phyloP scores from a whole-genome alignment of 2,888 invertebrate species.

The Drosophila nigritarsus region DNA sequence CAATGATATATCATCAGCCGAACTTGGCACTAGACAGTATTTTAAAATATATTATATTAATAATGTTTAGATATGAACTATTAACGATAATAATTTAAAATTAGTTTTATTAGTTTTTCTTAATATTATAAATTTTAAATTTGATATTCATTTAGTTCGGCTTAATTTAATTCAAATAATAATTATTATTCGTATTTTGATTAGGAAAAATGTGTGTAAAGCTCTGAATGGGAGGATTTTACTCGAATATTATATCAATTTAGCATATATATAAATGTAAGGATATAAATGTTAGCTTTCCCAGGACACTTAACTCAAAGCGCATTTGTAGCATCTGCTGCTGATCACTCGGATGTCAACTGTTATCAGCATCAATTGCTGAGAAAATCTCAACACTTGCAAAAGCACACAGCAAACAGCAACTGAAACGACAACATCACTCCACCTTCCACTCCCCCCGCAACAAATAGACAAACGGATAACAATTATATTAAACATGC shows the following conservation, averaged over 20 bases:
- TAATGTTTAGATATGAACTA: no score
- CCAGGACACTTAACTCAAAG: slow-evolving; percentile 34
- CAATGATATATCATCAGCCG: neutral
- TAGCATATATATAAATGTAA: no score
- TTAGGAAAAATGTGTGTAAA: neutral
- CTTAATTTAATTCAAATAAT: neutral
- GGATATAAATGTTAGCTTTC: slow-evolving; percentile 21
- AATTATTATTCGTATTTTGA: neutral
- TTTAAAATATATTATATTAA: no score
- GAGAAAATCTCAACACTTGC: slow-evolving; percentile 70
- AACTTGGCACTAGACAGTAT: no score
- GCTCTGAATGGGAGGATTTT: neutral
- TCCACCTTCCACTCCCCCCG: neutral
- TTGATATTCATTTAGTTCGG: neutral
- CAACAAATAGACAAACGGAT: slow-evolving; percentile 61
- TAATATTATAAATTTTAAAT: neutral
- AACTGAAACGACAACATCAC: slow-evolving; percentile 22
- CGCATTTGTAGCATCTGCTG: slow-evolving; percentile 51
- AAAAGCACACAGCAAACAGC: slow-evolving; percentile 4
- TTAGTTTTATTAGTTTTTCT: neutral
- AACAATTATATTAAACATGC: slow-evolving; percentile 79
- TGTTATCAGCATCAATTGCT: slow-evolving; percentile 52
- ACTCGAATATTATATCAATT: neutral
- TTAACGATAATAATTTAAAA: neutral
- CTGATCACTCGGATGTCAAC: slow-evolving; percentile 38